phyloP scores from a whole-genome alignment of 2,888 invertebrate species.

The Nomada flava region DNA sequence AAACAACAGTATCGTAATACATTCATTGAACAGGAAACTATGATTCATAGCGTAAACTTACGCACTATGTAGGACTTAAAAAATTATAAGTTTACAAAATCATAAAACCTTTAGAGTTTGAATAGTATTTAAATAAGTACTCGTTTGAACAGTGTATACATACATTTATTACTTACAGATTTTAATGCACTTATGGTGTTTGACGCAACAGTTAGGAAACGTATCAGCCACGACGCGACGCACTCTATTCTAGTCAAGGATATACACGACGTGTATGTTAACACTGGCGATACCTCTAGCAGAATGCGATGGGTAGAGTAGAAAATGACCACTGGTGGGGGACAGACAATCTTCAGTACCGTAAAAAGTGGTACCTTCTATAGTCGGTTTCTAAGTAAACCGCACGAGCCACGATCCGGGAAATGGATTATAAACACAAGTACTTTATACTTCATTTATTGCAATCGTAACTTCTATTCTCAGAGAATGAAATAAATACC shows the following conservation, averaged over 20 bases:
- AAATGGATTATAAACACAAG: too few species aligned
- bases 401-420: too few species aligned
- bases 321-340: slow-evolving; percentile 29
- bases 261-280: slow-evolving; percentile 22
- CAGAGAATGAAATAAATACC: not conserved
- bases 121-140: not conserved
- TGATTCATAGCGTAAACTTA: not conserved
- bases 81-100: not conserved
- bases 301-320: slow-evolving; percentile 31
- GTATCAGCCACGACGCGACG: not conserved
- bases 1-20: too few species aligned
- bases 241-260: not conserved
- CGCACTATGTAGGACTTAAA: not conserved
- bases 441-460: too few species aligned
- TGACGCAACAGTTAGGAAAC: slow-evolving; percentile 44
- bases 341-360: slow-evolving; percentile 48
- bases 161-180: not conserved
- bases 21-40: too few species aligned
- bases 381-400: not conserved
- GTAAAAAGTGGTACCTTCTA: slow-evolving; percentile 35
- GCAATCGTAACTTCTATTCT: not conserved
- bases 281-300: slow-evolving; percentile 49
- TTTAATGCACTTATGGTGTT: slow-evolving; percentile 28
- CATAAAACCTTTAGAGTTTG: not conserved
- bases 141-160: not conserved